A percentile compares a stretch with the other conserved stretches of the same genome.
These are phyloP conservation scores for Enteromius anoplus DNA, from an alignment of 2,797 vertebrate species.

Conservation along the genomic window DNA sequence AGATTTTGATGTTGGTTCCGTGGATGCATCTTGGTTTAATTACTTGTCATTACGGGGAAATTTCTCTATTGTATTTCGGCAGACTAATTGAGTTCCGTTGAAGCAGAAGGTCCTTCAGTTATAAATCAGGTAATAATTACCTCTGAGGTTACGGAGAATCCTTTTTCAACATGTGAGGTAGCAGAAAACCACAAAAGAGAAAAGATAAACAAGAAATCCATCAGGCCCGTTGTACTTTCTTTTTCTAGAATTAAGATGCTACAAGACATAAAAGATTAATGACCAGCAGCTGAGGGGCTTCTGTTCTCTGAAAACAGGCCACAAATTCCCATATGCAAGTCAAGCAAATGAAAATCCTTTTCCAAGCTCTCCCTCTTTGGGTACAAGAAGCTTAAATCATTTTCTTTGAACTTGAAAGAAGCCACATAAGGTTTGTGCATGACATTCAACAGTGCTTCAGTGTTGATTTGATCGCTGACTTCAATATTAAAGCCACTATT, in stretches of 20 bases:
- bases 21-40: slow-evolving; percentile 16
- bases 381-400: slow-evolving; percentile 18
- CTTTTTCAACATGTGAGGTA: slow-evolving; percentile 16
- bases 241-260: slow-evolving; percentile 5
- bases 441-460: background rate
- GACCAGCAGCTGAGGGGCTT: slow-evolving; percentile 22
- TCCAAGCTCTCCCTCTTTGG: slow-evolving; percentile 16
- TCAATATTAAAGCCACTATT: background rate
- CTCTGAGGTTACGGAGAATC: slow-evolving; percentile 18
- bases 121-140: slow-evolving; percentile 45
- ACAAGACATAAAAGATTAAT: slow-evolving; percentile 41
- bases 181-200: background rate
- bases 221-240: slow-evolving; percentile 14
- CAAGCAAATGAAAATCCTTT: slow-evolving; percentile 23
- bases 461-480: slow-evolving; percentile 6
- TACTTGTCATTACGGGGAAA: slow-evolving; percentile 25
- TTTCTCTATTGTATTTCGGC: slow-evolving; percentile 15
- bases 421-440: background rate
- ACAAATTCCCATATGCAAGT: slow-evolving; percentile 20
- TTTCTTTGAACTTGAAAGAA: slow-evolving; percentile 23
- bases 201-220: slow-evolving; percentile 15
- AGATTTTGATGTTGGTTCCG: background rate
- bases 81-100: slow-evolving; percentile 37
- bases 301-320: slow-evolving; percentile 32
- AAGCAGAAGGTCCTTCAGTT: slow-evolving; percentile 17